Evolutionary conservation across 2,888 invertebrate genomes (phyloP), one percentile per base, ranked within the genome.

Genomic region (Sarcophaga subvicina): DNA sequence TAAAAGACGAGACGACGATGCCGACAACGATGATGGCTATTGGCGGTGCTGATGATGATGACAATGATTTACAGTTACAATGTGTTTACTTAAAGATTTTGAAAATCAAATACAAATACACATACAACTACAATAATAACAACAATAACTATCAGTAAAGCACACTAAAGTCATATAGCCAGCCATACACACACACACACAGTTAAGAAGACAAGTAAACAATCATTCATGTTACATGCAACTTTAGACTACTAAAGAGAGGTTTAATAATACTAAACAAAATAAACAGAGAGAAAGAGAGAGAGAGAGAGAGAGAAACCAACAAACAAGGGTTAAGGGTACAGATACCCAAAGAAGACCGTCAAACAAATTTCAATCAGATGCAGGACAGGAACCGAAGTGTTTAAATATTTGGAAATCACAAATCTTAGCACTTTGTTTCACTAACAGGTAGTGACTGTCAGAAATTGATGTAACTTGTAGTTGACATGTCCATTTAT

Each of bases 21-120:
- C 49, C 37, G 10, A 37, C 12, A 67, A 71, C 25, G 54, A 62
- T 75, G 76, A 78, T 82, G 73, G 4, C 14, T 14, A 37, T 37
- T 37, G 37, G 37, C 10, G 37, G 37, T 37, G 37, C 10, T 10
- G 37, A 37, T 37, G 37, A 91, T 89, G 89, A 90, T 91, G 92
- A 92, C 91, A 91, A 92, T 92, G 92, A 92, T 92, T 92, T 92
- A 92, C 90, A 90, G 89, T 92, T 92, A 91, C 37, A 37, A 37
- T 92, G 90, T 91, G 87, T 88, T 88, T 88, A 89, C 87, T 54
- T 66, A 84, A 84, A 78, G 84, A 87, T 87, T 84, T 84, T n/a
- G 77, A 54, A 77, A 87, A 80, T 85, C 84, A 85, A 80, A 85
- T 45, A 63, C 10, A 54, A 54, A 54, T 54, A 63, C 84, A 85